Evolutionary conservation across 2,797 vertebrate genomes (phyloP).

Genomic region (Galago senegalensis): DNA sequence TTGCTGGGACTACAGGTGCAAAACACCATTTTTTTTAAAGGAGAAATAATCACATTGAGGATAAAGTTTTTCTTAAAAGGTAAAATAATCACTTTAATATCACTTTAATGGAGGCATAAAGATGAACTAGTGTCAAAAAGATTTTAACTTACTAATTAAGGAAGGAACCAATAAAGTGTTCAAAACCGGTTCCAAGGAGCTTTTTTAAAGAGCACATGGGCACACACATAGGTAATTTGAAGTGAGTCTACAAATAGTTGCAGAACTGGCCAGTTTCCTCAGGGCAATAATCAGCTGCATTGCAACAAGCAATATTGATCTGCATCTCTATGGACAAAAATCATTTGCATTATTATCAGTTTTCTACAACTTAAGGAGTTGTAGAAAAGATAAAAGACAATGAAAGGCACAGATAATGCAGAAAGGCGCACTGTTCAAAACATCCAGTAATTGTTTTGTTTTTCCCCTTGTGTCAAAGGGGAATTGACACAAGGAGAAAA

Average conservation of each 20-base stretch:
- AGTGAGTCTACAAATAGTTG: not conserved
- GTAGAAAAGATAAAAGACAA: not conserved
- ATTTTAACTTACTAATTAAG: conserved; percentile 46
- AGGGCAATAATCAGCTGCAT: not conserved
- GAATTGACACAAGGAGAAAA: too few species aligned
- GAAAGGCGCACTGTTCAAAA: not conserved
- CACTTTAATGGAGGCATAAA: not conserved
- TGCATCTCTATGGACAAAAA: not conserved
- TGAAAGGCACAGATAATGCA: not conserved
- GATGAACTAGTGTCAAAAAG: not conserved
- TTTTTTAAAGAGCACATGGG: not conserved
- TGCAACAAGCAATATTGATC: not conserved
- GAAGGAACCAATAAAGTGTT: not conserved
- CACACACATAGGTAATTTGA: not conserved
- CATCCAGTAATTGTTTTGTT: not conserved
- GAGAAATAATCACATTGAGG: not conserved
- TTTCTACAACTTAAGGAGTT: not conserved
- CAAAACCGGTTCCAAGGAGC: not conserved
- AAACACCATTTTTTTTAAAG: not conserved
- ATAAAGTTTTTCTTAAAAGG: not conserved
- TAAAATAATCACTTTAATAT: not conserved
- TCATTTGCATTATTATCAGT: not conserved
- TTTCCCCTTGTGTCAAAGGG: too few species aligned
- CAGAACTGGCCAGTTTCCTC: not conserved
- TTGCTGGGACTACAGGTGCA: not conserved